These are phyloP conservation scores for Melanerpes formicivorus DNA, from an alignment of 2,113 vertebrate species.

Conservation along the genomic window DNA sequence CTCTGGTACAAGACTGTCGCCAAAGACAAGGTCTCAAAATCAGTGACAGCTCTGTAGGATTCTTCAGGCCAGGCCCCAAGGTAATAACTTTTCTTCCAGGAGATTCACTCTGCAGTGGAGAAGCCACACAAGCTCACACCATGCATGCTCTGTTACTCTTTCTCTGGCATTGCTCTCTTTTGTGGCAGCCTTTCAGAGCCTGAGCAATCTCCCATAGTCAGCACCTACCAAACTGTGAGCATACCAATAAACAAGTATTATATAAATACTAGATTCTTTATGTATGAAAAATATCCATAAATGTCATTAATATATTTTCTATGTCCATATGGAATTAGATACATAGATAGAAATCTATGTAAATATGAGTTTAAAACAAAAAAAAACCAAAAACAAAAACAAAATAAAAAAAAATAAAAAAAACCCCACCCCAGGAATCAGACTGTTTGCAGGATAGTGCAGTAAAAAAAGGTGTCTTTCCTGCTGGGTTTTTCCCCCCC, in stretches of 20 bases:
- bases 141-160: not conserved
- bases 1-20: not conserved
- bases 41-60: not conserved
- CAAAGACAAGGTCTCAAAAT: not conserved
- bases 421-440: not conserved
- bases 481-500: not conserved
- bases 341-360: not conserved
- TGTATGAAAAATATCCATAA: not conserved
- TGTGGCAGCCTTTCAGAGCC: not conserved
- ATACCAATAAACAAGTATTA: constrained; percentile 2
- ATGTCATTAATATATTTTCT: not conserved
- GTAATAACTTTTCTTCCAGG: not conserved
- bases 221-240: not conserved
- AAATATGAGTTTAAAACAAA: not conserved
- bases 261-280: constrained; percentile 6
- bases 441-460: not conserved
- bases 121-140: not conserved
- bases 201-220: not conserved
- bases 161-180: not conserved
- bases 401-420: too few relatives aligned
- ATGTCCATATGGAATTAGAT: not conserved
- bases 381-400: too few relatives aligned
- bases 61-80: not conserved
- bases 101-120: not conserved
- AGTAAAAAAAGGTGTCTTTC: not conserved